Evolutionary conservation across 2,113 vertebrate genomes (phyloP).

Genomic region (Pluvianellus socialis): DNA sequence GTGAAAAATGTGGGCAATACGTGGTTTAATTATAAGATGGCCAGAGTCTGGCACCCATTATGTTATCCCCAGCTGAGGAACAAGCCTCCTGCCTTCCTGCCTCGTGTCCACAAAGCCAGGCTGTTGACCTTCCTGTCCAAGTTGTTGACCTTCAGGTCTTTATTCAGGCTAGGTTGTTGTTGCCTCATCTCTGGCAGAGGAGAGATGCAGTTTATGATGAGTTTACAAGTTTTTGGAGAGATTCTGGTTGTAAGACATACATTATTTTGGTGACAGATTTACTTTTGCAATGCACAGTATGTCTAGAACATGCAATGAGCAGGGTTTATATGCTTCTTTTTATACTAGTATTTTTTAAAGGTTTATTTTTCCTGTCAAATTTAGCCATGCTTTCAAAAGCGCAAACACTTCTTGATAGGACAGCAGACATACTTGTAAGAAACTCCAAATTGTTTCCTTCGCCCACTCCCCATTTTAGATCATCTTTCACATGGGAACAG

Average conservation of each 20-base stretch:
- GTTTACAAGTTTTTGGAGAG: neutral
- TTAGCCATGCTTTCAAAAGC: constrained; percentile 36
- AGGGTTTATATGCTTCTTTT: neutral
- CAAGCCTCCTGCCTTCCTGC: neutral
- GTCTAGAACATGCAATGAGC: neutral
- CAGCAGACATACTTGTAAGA: constrained; percentile 49
- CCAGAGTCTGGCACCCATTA: neutral
- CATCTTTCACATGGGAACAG: constrained; percentile 65
- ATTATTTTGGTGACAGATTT: neutral
- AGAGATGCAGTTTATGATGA: neutral
- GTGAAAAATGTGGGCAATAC: neutral
- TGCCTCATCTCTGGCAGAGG: neutral
- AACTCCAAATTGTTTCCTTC: constrained; percentile 54
- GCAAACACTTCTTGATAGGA: constrained; percentile 41
- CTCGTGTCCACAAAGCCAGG: neutral
- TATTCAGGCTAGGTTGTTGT: neutral
- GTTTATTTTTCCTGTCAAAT: constrained; percentile 41
- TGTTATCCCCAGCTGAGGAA: neutral
- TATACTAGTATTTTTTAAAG: neutral
- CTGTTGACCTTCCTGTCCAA: neutral
- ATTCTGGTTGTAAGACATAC: neutral
- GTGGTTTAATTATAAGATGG: neutral
- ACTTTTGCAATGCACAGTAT: neutral
- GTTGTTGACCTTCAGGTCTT: neutral
- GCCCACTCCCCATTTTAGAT: constrained; percentile 64